Percentiles rank a stretch among this genome's conserved stretches.
Evolutionary conservation across 2,888 invertebrate species (phyloP).

Genomic region (Chirona hameri): DNA sequence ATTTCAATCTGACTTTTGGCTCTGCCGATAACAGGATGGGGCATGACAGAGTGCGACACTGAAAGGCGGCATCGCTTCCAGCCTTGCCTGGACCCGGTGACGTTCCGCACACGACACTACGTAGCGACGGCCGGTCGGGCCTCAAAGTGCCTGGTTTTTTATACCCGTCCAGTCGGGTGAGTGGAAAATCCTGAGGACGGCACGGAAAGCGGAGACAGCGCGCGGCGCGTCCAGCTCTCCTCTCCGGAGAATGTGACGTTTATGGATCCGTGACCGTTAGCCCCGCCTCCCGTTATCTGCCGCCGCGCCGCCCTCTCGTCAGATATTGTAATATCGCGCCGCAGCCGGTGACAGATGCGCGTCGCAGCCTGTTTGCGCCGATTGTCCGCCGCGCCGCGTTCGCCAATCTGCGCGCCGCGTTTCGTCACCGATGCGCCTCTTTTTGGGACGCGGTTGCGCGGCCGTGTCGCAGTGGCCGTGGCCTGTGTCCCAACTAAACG

Average conservation of each 20-base stretch:
- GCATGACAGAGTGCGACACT: background rate
- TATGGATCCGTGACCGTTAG: slow-evolving; percentile 5
- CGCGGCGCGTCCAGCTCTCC: too few species aligned
- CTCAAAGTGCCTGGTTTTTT: too few species aligned
- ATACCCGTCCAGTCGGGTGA: too few species aligned
- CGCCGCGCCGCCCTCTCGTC: background rate
- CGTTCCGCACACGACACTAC: too few species aligned
- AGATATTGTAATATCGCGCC: background rate
- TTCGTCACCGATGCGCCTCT: too few species aligned
- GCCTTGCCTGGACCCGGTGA: background rate
- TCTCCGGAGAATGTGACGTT: background rate
- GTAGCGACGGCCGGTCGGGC: too few species aligned
- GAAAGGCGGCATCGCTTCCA: background rate
- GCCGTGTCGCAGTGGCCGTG: too few species aligned
- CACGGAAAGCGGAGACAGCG: too few species aligned
- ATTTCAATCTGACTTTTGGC: background rate
- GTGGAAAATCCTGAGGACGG: too few species aligned
- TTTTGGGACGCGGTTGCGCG: too few species aligned
- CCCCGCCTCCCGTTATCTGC: background rate
- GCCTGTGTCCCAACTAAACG: too few species aligned
- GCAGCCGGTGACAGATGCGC: background rate
- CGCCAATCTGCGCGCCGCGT: too few species aligned
- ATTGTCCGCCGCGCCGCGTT: background rate
- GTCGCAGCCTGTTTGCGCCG: background rate
- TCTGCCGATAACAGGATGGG: background rate